phyloP scores from a whole-genome alignment of 2,113 vertebrate species.

The Alces alces region DNA sequence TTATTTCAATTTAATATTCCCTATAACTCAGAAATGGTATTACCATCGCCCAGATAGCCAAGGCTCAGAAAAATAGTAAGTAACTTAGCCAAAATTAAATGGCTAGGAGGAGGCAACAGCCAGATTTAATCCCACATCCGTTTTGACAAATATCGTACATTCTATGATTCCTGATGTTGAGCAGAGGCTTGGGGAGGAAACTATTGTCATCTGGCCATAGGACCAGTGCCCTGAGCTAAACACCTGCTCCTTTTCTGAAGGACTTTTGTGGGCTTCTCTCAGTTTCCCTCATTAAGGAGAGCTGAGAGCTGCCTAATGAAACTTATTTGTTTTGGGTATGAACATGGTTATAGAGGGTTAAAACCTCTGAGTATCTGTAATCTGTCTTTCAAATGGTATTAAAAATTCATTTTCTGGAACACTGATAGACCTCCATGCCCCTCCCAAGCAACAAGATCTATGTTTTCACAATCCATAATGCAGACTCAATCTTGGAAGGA shows the following conservation, averaged over 20 bases:
- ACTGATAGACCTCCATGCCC: background rate
- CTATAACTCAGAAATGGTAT: slow-evolving; percentile 33
- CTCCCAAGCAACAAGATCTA: slow-evolving; percentile 14
- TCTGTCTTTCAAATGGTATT: slow-evolving; percentile 54
- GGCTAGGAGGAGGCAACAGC: background rate
- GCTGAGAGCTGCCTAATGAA: background rate
- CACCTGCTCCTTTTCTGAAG: background rate
- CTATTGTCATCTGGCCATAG: background rate
- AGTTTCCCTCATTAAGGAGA: background rate
- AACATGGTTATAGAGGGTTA: slow-evolving; percentile 39
- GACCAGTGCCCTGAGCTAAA: background rate
- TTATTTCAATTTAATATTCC: slow-evolving; percentile 51
- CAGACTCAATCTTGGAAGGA: slow-evolving; percentile 75
- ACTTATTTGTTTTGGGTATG: background rate
- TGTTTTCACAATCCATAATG: slow-evolving; percentile 71
- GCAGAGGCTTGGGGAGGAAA: background rate
- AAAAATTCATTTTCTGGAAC: slow-evolving; percentile 62
- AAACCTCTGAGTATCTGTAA: slow-evolving; percentile 40
- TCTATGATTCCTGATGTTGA: background rate
- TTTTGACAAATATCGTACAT: background rate
- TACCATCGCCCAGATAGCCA: background rate
- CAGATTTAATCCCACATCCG: background rate
- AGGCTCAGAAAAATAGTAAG: slow-evolving; percentile 22
- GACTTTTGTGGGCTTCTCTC: background rate
- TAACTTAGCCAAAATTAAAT: slow-evolving; percentile 34